Conservation (phyloP, 2,888 invertebrate species). For the Nemotelus pantherinus region DNA sequence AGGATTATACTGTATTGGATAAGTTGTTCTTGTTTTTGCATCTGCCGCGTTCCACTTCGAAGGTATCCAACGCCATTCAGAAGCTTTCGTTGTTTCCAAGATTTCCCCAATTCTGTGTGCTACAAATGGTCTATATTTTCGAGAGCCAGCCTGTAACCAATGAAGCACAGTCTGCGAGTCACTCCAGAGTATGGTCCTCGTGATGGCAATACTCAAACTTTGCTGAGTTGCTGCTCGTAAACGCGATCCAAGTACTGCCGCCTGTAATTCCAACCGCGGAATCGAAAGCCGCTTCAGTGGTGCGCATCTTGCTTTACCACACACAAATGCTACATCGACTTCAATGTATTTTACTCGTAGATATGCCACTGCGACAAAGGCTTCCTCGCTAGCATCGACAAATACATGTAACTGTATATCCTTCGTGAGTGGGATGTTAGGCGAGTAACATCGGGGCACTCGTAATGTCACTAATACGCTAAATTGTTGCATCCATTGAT, state of each 20-base stretch:
- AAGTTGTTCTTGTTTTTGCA: constrained; percentile 50
- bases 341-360: too few species aligned
- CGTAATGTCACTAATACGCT: background rate
- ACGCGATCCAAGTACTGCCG: constrained; percentile 16
- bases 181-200: constrained; percentile 15
- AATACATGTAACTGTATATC: too few species aligned
- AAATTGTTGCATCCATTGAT: background rate
- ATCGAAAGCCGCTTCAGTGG: constrained; percentile 11
- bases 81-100: constrained; percentile 39
- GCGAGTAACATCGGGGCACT: too few species aligned
- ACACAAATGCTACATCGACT: constrained; percentile 12
- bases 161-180: constrained; percentile 48
- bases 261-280: constrained; percentile 17
- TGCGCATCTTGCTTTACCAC: constrained; percentile 24
- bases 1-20: too few species aligned
- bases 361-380: too few species aligned
- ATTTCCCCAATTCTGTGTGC: constrained; percentile 53
- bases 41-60: constrained; percentile 53
- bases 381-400: too few species aligned
- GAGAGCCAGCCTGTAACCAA: constrained; percentile 47
- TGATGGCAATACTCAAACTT: background rate
- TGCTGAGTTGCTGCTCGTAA: background rate
- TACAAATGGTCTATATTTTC: constrained; percentile 53
- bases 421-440: too few species aligned
- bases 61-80: constrained; percentile 54